Evolutionary conservation across 2,113 vertebrate genomes (phyloP), one percentile per base, ranked within the genome.

Genomic region (Odontophorus gujanensis): DNA sequence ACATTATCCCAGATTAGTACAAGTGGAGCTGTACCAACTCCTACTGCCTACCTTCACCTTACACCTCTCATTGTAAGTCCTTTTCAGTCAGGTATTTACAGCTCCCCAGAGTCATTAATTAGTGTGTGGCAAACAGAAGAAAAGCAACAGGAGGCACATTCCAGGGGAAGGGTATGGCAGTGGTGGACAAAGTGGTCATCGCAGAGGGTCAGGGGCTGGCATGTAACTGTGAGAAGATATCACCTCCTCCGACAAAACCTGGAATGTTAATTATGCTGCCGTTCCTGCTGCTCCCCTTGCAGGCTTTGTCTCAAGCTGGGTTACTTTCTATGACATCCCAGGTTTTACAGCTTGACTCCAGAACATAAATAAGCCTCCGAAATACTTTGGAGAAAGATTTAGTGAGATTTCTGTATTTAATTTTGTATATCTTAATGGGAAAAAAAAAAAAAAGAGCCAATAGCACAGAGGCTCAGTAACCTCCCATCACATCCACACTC

Each of bases 341-440:
- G 24, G 12, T 45, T 59, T 59, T 20, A 74, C 48, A 77, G 10
- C 66, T 48, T 89, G 72, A 80, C 71, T 91, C 78, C 73, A 16
- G 48, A 82, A 48, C 28, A n/a, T 69, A 76, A 91, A 57, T 21
- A 87, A 82, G 24, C 26, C 58, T 73, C 58, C 7, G 67, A 57
- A 89, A 32, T 75, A 62, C 66, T 69, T 34, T 20, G 42, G 32
- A 89, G n/a, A 66, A 85, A 89, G 87, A 96, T 71, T 85, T 69
- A 83, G 28, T 80, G 38, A 66, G 2, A 2, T 74, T 82, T 85
- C 79, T 80, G 16, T 42, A 59, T 85, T 80, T 45, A 59, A 74
- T 91, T 94, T 89, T 85, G 66, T 80, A 16, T 45, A 36, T n/a
- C 43, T 92, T 77, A n/a, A 82, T 26, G 20, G 45, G 10, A 5